Conservation (phyloP, 2,113 vertebrate genomes). For the Sula dactylatra region DNA sequence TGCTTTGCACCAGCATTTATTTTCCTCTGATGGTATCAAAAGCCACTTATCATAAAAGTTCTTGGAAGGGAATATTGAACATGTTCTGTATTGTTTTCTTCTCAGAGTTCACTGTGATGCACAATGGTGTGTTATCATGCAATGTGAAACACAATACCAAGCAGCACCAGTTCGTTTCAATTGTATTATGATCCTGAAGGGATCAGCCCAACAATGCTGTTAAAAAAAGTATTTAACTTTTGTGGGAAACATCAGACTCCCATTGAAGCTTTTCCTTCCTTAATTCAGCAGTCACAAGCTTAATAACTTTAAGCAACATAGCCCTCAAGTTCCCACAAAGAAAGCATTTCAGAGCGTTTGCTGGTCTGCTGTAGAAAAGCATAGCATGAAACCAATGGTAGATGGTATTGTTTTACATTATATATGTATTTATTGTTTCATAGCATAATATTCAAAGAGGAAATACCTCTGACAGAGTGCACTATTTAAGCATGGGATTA, state of each 20-base stretch:
- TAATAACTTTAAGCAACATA: neutral
- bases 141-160: neutral
- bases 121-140: neutral
- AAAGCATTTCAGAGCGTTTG: neutral
- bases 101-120: neutral
- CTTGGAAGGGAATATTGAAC: neutral
- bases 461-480: neutral
- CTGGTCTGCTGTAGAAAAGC: neutral
- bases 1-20: neutral
- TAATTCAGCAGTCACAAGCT: neutral
- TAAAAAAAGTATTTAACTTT: neutral
- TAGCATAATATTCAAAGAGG: neutral
- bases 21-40: neutral
- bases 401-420: neutral
- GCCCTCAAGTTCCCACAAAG: neutral
- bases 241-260: constrained; percentile 30
- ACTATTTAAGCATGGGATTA: neutral
- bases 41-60: neutral
- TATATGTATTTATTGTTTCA: neutral
- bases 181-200: neutral
- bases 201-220: constrained; percentile 7
- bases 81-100: neutral
- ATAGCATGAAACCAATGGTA: neutral
- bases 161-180: neutral
- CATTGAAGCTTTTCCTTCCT: constrained; percentile 40